These are phyloP conservation scores for Neoarius graeffei DNA, from an alignment of 2,113 vertebrate genomes.

Conservation along the genomic window DNA sequence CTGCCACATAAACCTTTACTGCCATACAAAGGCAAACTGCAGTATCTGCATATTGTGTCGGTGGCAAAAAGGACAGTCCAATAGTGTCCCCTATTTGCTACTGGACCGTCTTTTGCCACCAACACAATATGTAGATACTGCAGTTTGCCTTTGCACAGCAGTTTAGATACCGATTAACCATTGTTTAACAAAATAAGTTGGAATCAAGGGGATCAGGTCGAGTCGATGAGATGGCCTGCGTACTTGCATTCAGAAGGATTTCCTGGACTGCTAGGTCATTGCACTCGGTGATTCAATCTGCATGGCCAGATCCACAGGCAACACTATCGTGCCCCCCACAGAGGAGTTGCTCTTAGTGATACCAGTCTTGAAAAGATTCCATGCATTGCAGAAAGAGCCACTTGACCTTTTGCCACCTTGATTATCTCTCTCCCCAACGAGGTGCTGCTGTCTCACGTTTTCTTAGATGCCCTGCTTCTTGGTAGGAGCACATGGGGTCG, in stretches of 20 bases:
- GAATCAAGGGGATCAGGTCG: neutral
- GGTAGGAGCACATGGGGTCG: neutral
- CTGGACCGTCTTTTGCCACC: no score
- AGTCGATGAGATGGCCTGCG: neutral
- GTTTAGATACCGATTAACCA: neutral
- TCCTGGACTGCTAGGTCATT: neutral
- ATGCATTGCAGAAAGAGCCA: neutral
- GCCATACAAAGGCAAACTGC: no score
- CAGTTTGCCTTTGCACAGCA: no score
- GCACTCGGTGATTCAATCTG: neutral
- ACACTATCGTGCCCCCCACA: neutral
- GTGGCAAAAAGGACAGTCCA: no score
- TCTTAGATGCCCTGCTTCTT: neutral
- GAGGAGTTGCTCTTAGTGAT: neutral
- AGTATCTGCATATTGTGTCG: no score
- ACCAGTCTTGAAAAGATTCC: neutral
- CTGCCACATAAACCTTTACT: neutral
- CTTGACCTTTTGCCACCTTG: neutral
- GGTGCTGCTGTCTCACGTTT: neutral
- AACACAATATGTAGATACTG: no score
- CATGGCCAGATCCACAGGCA: neutral
- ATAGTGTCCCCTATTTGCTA: no score
- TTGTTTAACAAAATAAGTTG: neutral
- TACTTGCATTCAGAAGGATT: neutral
- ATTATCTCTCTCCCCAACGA: neutral